These are phyloP conservation scores for Sebastes paucispinis DNA, from an alignment of 2,797 vertebrate species.

Conservation along the genomic window DNA sequence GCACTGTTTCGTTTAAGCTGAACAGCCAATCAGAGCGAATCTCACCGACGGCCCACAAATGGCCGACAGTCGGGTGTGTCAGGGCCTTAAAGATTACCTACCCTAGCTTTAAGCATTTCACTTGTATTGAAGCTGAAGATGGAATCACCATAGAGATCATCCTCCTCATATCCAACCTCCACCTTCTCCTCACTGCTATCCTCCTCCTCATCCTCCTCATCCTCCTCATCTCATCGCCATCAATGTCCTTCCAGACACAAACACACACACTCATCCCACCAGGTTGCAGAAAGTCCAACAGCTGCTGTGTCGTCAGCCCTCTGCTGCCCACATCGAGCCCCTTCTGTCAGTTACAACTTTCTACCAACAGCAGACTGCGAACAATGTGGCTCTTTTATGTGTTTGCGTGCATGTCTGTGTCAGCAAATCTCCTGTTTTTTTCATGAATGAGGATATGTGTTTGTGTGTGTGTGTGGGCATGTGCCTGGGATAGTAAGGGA, in stretches of 20 bases:
- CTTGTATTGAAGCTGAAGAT: background rate
- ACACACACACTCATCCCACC: slow-evolving; percentile 39
- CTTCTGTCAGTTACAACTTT: slow-evolving; percentile 59
- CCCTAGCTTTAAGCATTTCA: background rate
- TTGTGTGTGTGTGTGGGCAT: background rate
- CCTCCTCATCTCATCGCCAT: slow-evolving; percentile 4
- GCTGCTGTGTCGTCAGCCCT: slow-evolving; percentile 52
- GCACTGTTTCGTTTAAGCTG: too few relatives aligned
- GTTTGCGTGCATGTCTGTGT: slow-evolving; percentile 40
- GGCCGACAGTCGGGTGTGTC: too few relatives aligned
- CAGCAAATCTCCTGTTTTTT: slow-evolving; percentile 36
- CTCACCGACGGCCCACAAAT: too few relatives aligned
- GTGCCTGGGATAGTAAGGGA: slow-evolving; percentile 21
- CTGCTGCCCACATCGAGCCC: slow-evolving; percentile 57
- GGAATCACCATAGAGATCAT: background rate
- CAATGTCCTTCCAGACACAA: slow-evolving; percentile 20
- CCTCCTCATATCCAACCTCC: slow-evolving; percentile 8
- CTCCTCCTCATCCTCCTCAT: slow-evolving; percentile 15
- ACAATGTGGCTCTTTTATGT: slow-evolving; percentile 57
- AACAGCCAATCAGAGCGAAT: too few relatives aligned
- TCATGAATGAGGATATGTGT: slow-evolving; percentile 49
- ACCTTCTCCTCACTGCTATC: slow-evolving; percentile 2
- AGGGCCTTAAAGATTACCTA: background rate
- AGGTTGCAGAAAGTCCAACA: slow-evolving; percentile 59
- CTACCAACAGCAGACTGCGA: slow-evolving; percentile 54